Evolutionary conservation across 2,797 vertebrate genomes (phyloP).

Genomic region (Amniataba percoides): DNA sequence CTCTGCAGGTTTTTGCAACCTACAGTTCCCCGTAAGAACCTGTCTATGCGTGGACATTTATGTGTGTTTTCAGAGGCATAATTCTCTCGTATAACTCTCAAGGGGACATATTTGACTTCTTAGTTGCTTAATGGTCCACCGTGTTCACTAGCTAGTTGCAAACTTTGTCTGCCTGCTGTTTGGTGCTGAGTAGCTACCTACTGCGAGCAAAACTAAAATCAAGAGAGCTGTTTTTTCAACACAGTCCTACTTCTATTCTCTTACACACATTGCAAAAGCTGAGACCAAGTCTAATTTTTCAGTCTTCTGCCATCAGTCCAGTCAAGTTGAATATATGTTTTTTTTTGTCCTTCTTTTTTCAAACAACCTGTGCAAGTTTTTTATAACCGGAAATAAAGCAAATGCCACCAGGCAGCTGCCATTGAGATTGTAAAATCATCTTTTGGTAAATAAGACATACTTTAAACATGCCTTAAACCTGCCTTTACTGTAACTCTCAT

Average conservation of each 20-base stretch:
- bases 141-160: neutral
- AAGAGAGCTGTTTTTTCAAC: neutral
- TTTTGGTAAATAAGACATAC: neutral
- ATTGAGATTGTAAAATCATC: neutral
- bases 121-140: neutral
- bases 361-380: neutral
- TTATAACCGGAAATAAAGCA: neutral
- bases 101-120: neutral
- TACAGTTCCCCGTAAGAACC: neutral
- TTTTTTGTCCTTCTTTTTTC: neutral
- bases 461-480: neutral
- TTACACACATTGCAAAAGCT: too few relatives aligned
- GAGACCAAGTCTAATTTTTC: too few relatives aligned
- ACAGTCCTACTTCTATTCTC: neutral
- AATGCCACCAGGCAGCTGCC: neutral
- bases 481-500: neutral
- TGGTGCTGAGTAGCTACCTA: neutral
- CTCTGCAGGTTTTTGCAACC: neutral
- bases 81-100: too few relatives aligned
- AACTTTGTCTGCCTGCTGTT: neutral
- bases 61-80: neutral
- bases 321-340: neutral
- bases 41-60: neutral
- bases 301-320: neutral
- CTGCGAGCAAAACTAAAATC: too few relatives aligned